Evolutionary conservation across 2,113 vertebrate species (phyloP), one percentile per base, ranked within the genome.

Genomic region (Falco punctatus): DNA sequence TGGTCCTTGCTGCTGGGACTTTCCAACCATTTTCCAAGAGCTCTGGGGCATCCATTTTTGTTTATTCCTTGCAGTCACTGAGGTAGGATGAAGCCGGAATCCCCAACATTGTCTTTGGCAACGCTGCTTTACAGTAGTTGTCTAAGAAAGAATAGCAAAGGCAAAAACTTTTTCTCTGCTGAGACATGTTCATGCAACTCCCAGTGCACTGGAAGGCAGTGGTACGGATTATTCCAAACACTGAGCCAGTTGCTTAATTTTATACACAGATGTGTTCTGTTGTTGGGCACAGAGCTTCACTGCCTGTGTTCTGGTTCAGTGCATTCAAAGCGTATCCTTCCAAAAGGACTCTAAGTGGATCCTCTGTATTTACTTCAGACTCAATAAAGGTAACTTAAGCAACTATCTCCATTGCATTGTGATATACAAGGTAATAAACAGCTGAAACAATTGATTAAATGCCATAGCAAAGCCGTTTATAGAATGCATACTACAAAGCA

Each of bases 381-480:
- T 94, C 96, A 96, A 80, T 94, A 91, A 98, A 94, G 92, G 86
- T 88, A 94, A 96, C 92, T 95, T 89, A 90, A 93, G 92, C 85
- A 94, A 81, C 95, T 86, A 84, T 97, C 95, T 96, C 94, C 83
- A 95, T 84, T 92, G 86, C 92, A 89, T 66, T 75, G 94, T 97
- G 95, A 98, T 97, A 97, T 81, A 97, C 8, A 92, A 97, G 92
- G 95, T 94, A 96, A 97, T 97, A 97, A 98, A 97, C 51, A 72
- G 69, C 65, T 96, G 96, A 97, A 97, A 89, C 95, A 87, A 95
- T 97, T 97, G 97, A 98, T 98, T 97, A 97, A 97, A 94, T 96
- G 85, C 95, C 95, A 97, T 75, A 88, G 77, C 72, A 85, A 84
- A 96, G 72, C 92, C 82, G 23, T 95, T 95, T 97, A 90, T 42